These are phyloP conservation scores for Coelinius sp. DNA, from an alignment of 2,888 invertebrate species.

Conservation along the genomic window DNA sequence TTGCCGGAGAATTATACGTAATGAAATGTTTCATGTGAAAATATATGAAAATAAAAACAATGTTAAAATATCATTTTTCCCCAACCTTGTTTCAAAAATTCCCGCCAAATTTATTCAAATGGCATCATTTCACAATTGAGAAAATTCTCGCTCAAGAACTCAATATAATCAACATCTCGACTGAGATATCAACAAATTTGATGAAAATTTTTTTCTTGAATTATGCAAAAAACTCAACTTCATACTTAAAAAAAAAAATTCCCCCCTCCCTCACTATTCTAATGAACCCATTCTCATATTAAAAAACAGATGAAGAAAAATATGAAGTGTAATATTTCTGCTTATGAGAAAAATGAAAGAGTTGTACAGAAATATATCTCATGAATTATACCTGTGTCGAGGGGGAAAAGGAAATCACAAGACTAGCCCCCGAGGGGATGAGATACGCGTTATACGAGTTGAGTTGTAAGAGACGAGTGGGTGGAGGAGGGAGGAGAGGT, in stretches of 20 bases:
- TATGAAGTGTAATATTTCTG: neutral
- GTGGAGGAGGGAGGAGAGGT: constrained; percentile 45
- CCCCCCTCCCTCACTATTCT: neutral
- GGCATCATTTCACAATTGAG: too few species aligned
- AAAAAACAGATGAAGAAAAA: neutral
- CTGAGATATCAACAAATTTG: too few species aligned
- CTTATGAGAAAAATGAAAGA: constrained; percentile 18
- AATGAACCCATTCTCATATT: neutral
- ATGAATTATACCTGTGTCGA: constrained; percentile 26
- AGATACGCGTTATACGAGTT: constrained; percentile 24
- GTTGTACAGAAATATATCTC: constrained; percentile 27
- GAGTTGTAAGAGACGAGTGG: constrained; percentile 51
- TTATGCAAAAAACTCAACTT: too few species aligned
- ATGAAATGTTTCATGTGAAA: neutral
- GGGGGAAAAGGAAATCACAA: constrained; percentile 28
- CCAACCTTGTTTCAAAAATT: neutral
- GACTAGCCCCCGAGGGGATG: constrained; percentile 16
- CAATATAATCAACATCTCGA: too few species aligned
- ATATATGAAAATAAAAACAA: neutral
- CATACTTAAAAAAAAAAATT: too few species aligned
- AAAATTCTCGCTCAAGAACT: too few species aligned
- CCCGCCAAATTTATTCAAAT: neutral
- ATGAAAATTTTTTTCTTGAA: too few species aligned
- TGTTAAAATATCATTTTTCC: neutral
- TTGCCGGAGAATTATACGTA: constrained; percentile 1